These are phyloP conservation scores for Ganaspis brasiliensis DNA, from an alignment of 2,888 invertebrate genomes.

Conservation along the genomic window DNA sequence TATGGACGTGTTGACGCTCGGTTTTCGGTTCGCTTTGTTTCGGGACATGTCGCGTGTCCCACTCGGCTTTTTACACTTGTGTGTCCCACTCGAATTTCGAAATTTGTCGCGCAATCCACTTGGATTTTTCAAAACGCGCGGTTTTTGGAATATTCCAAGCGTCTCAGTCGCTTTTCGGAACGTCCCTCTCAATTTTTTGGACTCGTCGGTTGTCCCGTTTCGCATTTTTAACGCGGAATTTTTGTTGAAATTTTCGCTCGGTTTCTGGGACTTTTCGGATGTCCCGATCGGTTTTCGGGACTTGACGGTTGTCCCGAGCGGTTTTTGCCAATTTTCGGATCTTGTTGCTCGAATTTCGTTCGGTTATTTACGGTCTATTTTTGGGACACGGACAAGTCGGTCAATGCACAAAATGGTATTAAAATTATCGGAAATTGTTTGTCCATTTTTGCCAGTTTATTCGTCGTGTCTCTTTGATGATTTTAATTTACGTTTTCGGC, in stretches of 20 bases:
- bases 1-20: conserved; percentile 38
- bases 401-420: too few relatives aligned
- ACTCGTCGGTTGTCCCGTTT: background rate
- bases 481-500: background rate
- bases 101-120: background rate
- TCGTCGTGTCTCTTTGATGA: background rate
- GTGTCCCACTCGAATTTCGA: background rate
- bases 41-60: background rate
- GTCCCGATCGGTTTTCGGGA: background rate
- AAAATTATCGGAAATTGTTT: too few relatives aligned
- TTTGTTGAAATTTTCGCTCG: too few relatives aligned
- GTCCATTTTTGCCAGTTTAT: too few relatives aligned
- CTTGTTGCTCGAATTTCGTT: background rate
- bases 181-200: too few relatives aligned
- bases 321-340: background rate
- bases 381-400: too few relatives aligned
- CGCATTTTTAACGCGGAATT: too few relatives aligned
- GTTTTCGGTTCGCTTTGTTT: conserved; percentile 6
- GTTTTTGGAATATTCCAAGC: background rate
- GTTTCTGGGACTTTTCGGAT: background rate
- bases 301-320: background rate
- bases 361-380: background rate
- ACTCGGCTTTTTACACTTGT: background rate
- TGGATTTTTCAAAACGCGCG: background rate
- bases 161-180: too few relatives aligned